Evolutionary conservation across 2,888 invertebrate species (phyloP).

Genomic region (Pollenia griseotomentosa): DNA sequence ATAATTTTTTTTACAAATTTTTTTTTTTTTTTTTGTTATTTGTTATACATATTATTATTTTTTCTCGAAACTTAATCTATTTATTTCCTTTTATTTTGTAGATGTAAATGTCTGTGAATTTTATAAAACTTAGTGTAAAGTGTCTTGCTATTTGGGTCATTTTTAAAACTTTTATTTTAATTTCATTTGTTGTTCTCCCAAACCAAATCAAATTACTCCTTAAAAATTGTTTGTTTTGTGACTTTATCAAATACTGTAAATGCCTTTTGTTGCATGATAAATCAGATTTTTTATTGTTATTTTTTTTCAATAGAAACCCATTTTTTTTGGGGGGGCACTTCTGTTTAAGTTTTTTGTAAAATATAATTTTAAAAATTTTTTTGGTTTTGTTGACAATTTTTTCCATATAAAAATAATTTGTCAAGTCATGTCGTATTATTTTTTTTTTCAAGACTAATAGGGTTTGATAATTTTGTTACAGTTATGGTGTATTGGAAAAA

Average conservation of each 20-base stretch:
- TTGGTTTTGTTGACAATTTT: conserved; percentile 78
- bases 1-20: conserved; percentile 19
- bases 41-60: conserved; percentile 20
- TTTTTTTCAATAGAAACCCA: conserved; percentile 25
- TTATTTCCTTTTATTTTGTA: conserved; percentile 35
- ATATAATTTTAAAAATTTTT: conserved; percentile 3
- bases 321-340: background rate
- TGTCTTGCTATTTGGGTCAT: conserved; percentile 69
- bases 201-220: conserved; percentile 64
- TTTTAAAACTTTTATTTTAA: conserved; percentile 6
- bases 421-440: conserved; percentile 78
- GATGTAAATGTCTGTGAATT: conserved; percentile 15
- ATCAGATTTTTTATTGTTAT: conserved; percentile 59
- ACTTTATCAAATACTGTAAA: background rate
- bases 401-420: conserved; percentile 62
- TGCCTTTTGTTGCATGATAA: conserved; percentile 59
- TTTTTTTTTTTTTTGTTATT: conserved; percentile 49
- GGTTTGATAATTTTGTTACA: conserved; percentile 44
- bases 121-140: conserved; percentile 61
- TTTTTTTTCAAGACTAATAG: background rate
- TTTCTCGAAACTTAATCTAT: conserved; percentile 17
- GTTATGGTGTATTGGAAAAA: conserved; percentile 55
- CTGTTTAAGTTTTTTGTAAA: conserved; percentile 32
- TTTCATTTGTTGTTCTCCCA: background rate
- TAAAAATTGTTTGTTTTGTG: conserved; percentile 28